Percentiles rank a stretch among this genome's conserved stretches.
Conservation (phyloP, 2,888 invertebrate species). For the Andrena bicolor region DNA sequence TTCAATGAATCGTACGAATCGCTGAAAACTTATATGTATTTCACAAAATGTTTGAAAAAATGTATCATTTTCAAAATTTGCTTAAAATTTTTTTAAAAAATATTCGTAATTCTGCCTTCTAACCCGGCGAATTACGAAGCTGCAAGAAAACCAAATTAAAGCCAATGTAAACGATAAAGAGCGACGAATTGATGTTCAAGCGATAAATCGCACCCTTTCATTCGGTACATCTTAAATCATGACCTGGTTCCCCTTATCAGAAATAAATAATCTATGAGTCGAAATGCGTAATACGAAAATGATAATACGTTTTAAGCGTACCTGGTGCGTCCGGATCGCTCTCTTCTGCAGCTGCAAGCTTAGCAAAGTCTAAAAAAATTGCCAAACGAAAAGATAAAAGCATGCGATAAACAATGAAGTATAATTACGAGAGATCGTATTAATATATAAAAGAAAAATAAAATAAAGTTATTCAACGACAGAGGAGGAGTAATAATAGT, state of each 20-base stretch:
- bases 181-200: background rate
- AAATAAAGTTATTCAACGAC: slow-evolving; percentile 40
- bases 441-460: slow-evolving; percentile 53
- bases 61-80: no score
- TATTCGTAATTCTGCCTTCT: background rate
- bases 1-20: no score
- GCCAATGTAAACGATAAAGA: background rate
- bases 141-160: background rate
- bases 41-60: no score
- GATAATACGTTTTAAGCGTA: slow-evolving; percentile 69
- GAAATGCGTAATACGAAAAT: background rate
- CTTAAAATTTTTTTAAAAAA: no score
- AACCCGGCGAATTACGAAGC: background rate
- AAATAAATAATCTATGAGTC: background rate
- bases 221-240: background rate
- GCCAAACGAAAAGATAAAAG: slow-evolving; percentile 82
- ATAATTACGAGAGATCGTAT: slow-evolving; percentile 54
- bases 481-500: background rate
- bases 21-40: no score
- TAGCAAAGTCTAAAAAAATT: slow-evolving; percentile 84
- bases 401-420: slow-evolving; percentile 78
- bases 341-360: slow-evolving; percentile 82
- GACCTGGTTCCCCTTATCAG: background rate
- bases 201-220: background rate
- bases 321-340: slow-evolving; percentile 80